These are phyloP conservation scores for Hemicordylus capensis DNA, from an alignment of 2,113 vertebrate species.

Conservation along the genomic window DNA sequence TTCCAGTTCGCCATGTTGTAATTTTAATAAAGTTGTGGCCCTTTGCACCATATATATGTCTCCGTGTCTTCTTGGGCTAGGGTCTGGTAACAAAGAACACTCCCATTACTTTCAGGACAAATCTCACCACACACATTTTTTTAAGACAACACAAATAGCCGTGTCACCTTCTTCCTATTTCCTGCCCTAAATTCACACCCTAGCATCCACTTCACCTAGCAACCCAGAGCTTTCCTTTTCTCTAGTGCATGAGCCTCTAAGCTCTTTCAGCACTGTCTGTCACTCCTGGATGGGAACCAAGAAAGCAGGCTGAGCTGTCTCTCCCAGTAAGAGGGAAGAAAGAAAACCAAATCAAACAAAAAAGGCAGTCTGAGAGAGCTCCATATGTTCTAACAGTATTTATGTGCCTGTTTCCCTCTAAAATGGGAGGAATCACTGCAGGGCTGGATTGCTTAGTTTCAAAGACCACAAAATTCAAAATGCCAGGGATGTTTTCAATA, in stretches of 20 bases:
- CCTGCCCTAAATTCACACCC: background rate
- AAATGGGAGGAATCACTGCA: constrained; percentile 70
- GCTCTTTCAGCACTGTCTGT: constrained; percentile 45
- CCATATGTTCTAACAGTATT: constrained; percentile 51
- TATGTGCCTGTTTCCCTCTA: constrained; percentile 53
- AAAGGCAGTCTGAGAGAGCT: background rate
- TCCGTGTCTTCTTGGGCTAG: too few species aligned
- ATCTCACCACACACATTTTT: too few species aligned
- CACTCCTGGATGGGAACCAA: constrained; percentile 62
- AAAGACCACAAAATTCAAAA: constrained; percentile 63
- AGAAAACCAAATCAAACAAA: background rate
- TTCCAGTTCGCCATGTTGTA: too few species aligned
- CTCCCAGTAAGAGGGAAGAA: constrained; percentile 32
- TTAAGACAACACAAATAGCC: constrained; percentile 44
- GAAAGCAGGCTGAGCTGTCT: constrained; percentile 58
- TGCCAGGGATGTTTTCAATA: constrained; percentile 78
- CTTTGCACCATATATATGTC: too few species aligned
- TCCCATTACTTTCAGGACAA: constrained; percentile 39
- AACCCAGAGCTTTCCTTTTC: constrained; percentile 36
- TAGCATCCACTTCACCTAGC: background rate
- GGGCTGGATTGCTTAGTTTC: constrained; percentile 55
- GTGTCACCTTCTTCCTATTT: constrained; percentile 14
- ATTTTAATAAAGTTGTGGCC: too few species aligned
- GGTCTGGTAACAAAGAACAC: too few species aligned
- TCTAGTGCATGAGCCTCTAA: constrained; percentile 34